Base-by-base conservation (phyloP, 2,888 invertebrate genomes). In the Gymnocheta viridis region DNA sequence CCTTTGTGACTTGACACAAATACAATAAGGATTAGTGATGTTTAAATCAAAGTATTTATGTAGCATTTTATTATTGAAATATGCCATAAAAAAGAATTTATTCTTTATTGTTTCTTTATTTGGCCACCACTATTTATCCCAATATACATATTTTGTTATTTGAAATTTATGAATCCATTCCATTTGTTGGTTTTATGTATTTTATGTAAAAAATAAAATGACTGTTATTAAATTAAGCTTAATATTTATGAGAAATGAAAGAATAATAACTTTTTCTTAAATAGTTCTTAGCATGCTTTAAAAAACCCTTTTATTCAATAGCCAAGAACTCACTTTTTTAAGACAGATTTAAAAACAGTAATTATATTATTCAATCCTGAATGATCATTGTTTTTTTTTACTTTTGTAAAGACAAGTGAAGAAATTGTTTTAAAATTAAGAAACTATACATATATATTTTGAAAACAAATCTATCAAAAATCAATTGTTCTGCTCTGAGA, bases 11-110 rank as follows among this genome's bases (percentile, higher is more conserved):
- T 73, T 84, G 84, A 81, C 84, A 78, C 66, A 35, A 35, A 69
- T 38, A 81, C 73, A 84, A 81, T 73, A 70, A 84, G 84, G 81
- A 81, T 84, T 81, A 84, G 73, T 78, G 73, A 24, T 73, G 67
- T 78, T 84, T 77, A 77, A 78, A 81, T 60, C 54, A 81, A 44
- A 58, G 56, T 77, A 73, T 78, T 84, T 73, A 69, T 54, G 27
- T 47, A 44, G 2, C 1, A 64, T 38, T 76, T 51, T 69, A 7
- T 62, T 58, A 70, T 22, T 27, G n/a, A 19, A 29, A 70, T 47
- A 27, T 54, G 17, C 35, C 49, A 74, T 74, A 35, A n/a, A 72
- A 84, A 66, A 73, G 70, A 67, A 62, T 67, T 49, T 41, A 81
- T 64, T 77, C 22, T 78, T 62, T 67, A n/a, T n/a, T n/a, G n/a